Percentiles rank a stretch among this genome's conserved stretches.
Evolutionary conservation across 1,140 invertebrate species (phyloP).

Genomic region (Centruroides sculpturatus): DNA sequence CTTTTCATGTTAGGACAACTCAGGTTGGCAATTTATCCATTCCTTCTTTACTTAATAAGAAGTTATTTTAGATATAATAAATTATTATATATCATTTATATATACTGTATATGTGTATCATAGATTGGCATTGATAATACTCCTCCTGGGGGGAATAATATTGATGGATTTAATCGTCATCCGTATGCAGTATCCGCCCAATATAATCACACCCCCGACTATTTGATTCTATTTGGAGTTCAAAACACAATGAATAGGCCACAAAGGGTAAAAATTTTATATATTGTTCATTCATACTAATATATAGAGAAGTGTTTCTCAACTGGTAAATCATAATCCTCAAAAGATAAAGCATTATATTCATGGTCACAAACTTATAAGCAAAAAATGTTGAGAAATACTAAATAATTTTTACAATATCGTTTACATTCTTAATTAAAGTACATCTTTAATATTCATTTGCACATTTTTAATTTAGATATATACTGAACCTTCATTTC

Average conservation of each 20-base stretch:
- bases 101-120: neutral
- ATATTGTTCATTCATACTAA: no score
- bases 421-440: no score
- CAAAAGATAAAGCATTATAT: no score
- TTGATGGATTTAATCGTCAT: conserved; percentile 13
- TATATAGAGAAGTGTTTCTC: no score
- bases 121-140: conserved; percentile 8
- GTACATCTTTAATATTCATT: no score
- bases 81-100: neutral
- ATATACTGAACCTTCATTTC: no score
- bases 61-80: neutral
- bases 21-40: conserved; percentile 35
- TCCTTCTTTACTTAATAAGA: neutral
- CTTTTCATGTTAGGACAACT: conserved; percentile 67
- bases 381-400: no score
- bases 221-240: conserved; percentile 8
- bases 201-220: neutral
- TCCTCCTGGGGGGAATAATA: conserved; percentile 1
- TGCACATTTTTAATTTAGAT: no score
- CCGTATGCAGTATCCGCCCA: conserved; percentile 6
- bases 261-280: no score
- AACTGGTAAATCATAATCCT: no score
- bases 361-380: no score
- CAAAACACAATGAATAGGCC: neutral
- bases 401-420: no score